Base-by-base conservation (phyloP, 1,140 invertebrate genomes). In the Eriocheir sinensis region DNA sequence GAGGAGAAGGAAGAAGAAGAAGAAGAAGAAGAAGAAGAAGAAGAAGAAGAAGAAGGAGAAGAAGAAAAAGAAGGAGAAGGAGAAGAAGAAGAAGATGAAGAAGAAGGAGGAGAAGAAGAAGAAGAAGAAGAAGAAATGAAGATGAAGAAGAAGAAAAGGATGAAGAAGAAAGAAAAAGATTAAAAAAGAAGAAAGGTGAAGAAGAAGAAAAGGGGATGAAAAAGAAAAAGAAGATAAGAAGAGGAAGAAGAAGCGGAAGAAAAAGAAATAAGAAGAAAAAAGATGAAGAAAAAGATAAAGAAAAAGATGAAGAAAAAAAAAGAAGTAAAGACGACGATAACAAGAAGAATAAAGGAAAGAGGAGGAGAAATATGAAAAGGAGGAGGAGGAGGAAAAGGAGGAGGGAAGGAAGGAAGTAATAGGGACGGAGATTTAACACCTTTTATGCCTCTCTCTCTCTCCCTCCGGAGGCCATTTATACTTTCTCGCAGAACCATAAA, bases 361-460 rank as follows among this genome's bases (percentile, higher is more conserved):
- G 60, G 27, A 72, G 60, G 60, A 72, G 60, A n/a, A 17, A n/a
- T n/a, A n/a, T n/a, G 60, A 0, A 72, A n/a, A n/a, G n/a, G 53
- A 21, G 27, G 53, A 27, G 21, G 53, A 21, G 27, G 53, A 21
- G 4, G 44, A 6, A 72, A 21, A 72, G 27, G 53, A 72, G 60
- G n/a, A 8, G 44, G 44, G 4, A 8, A 48, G 15, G 44, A 48
- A 48, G 4, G 4, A 15, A 48, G 60, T n/a, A 72, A 72, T 72
- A 72, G 27, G n/a, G 60, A 72, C 60, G 27, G 44, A 48, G n/a
- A n/a, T n/a, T 72, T 72, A 17, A 53, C 48, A 53, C 21, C 21
- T n/a, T 72, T n/a, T 72, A 21, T 72, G 21, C n/a, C 60, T 72
- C 60, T 72, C 60, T 72, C 60, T 72, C 60, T 72, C 60, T 72